These are phyloP conservation scores for Aphelinus certus DNA, from an alignment of 1,140 invertebrate species.

Conservation along the genomic window DNA sequence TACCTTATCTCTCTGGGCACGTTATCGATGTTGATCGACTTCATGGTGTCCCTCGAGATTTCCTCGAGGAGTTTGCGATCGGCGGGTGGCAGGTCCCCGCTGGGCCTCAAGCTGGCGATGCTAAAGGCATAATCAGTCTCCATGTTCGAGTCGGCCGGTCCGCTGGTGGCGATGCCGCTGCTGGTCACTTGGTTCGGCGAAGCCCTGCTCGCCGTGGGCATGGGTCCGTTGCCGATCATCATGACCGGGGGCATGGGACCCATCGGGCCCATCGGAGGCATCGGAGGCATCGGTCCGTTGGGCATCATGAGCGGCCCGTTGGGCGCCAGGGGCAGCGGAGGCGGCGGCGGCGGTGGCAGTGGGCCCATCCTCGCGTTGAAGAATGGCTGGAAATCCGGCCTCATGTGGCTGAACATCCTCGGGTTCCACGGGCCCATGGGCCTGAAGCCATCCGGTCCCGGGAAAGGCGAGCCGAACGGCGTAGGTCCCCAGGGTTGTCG, in stretches of 20 bases:
- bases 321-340: conserved; percentile 51
- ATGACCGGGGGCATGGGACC: conserved; percentile 50
- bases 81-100: conserved; percentile 67
- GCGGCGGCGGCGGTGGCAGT: conserved; percentile 43
- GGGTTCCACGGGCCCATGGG: conserved; percentile 60
- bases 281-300: conserved; percentile 57
- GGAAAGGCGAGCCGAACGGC: conserved; percentile 40
- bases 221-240: conserved; percentile 45
- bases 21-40: conserved; percentile 85
- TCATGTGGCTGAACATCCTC: conserved; percentile 14
- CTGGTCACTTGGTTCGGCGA: not conserved
- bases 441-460: conserved; percentile 47
- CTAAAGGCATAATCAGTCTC: not conserved
- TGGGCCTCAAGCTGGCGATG: not conserved
- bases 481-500: conserved; percentile 57
- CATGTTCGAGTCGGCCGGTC: not conserved
- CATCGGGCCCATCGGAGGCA: conserved; percentile 39
- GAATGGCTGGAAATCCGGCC: conserved; percentile 40
- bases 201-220: not conserved
- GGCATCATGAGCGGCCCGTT: conserved; percentile 56
- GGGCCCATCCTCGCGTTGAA: conserved; percentile 57
- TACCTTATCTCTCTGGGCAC: conserved; percentile 84
- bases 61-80: conserved; percentile 70
- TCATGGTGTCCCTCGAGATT: conserved; percentile 74
- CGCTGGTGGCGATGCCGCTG: not conserved